phyloP scores from a whole-genome alignment of 37 sponge, comb jelly and placozoan genomes.

The Diacarnus erythraeanus region DNA sequence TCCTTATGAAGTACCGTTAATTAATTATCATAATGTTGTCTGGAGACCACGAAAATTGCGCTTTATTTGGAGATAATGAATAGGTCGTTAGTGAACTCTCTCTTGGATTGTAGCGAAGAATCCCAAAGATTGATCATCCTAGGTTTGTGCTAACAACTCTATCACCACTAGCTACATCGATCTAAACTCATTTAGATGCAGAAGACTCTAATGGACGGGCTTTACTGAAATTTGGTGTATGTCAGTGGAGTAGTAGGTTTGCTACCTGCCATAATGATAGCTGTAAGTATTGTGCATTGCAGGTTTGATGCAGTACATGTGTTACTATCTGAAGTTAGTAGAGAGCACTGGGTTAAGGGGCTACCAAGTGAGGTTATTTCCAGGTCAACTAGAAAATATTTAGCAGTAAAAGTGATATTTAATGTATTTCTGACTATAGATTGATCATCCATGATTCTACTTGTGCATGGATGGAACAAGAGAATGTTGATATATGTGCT shows the following conservation, averaged over 20 bases:
- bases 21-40: too few species aligned
- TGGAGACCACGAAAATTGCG: neutral
- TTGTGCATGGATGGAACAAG: conserved; percentile 15
- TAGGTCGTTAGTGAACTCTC: conserved; percentile 5
- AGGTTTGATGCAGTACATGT: conserved; percentile 29
- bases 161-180: neutral
- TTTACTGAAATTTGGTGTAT: conserved; percentile 20
- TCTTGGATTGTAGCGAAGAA: conserved; percentile 21
- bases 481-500: too few species aligned
- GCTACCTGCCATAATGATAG: neutral
- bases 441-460: conserved; percentile 26
- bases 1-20: too few species aligned
- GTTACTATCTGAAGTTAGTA: conserved; percentile 15
- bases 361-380: neutral
- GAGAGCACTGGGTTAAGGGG: conserved; percentile 8
- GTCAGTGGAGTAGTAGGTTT: neutral
- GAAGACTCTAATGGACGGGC: conserved; percentile 16
- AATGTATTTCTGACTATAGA: conserved; percentile 1
- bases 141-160: neutral
- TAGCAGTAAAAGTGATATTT: too few species aligned
- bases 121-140: neutral
- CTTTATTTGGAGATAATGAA: conserved; percentile 11
- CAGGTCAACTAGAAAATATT: conserved; percentile 21
- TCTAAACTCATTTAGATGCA: conserved; percentile 4
- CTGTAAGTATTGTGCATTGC: neutral